Percentiles rank a stretch among this genome's conserved stretches.
Evolutionary conservation across 1,140 invertebrate genomes (phyloP).

Genomic region (Notospermus geniculatus): DNA sequence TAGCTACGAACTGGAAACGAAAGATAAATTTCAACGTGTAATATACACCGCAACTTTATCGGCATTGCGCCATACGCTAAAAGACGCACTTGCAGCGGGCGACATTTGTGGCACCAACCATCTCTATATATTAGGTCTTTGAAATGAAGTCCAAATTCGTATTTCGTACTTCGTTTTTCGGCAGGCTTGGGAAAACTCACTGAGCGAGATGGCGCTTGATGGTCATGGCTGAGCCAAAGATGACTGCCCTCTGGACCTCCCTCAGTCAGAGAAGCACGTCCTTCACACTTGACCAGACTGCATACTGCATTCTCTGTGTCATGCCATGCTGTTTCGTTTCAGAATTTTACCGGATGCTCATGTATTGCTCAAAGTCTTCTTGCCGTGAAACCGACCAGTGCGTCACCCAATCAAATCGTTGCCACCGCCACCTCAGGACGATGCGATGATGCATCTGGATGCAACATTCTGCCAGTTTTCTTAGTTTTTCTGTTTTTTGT

Average conservation of each 20-base stretch:
- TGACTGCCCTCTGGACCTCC: no score
- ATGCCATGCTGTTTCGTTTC: neutral
- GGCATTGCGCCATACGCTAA: neutral
- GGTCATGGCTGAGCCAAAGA: no score
- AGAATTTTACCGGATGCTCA: conserved; percentile 11
- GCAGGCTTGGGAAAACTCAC: no score
- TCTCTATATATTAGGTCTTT: no score
- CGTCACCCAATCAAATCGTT: neutral
- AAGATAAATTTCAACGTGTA: no score
- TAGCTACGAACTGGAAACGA: no score
- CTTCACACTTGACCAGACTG: neutral
- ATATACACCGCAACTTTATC: neutral
- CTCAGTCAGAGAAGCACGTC: conserved; percentile 15
- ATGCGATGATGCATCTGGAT: conserved; percentile 62
- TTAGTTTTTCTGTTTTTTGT: conserved; percentile 65
- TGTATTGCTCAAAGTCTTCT: conserved; percentile 23
- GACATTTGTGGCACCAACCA: no score
- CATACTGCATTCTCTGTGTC: neutral
- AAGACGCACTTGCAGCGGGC: no score
- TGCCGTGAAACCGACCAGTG: conserved; percentile 17
- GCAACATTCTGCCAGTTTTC: conserved; percentile 67
- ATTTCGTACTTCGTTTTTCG: no score
- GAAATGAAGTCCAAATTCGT: no score
- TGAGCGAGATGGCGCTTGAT: no score
- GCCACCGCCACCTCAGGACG: conserved; percentile 63